Evolutionary conservation across 2,888 invertebrate species (phyloP), one percentile per base, ranked within the genome.

Genomic region (Bimastos eiseni): DNA sequence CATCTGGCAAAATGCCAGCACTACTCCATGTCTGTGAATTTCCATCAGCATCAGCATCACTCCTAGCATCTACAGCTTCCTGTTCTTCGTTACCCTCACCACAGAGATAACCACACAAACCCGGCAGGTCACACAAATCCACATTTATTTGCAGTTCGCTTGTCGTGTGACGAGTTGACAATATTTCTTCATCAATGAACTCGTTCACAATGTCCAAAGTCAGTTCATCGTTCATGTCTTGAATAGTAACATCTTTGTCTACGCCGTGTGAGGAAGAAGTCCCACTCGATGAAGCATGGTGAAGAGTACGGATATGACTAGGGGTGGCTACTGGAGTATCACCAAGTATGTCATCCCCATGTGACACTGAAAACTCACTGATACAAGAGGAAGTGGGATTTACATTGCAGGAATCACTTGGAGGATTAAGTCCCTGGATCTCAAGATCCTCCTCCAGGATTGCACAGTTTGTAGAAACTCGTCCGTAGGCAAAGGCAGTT

Each of bases 211-310:
- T n/a, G 30, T n/a, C 70, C 30, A 11, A 70, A 8, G 11, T 8
- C 5, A n/a, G 70, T 70, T n/a, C 70, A 70, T 70, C 70, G 17
- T 70, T 70, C n/a, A 17, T 70, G 70, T 70, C 70, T 70, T n/a
- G 70, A 70, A n/a, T n/a, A n/a, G n/a, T n/a, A 30, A n/a, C 70
- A 13, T 70, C 70, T n/a, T 70, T n/a, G 30, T n/a, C 70, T 8
- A n/a, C n/a, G 70, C 30, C 8, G 70, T n/a, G n/a, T n/a, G 13
- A n/a, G 11, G 30, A 70, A 70, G 70, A 70, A n/a, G 70, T 8
- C 70, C n/a, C 70, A 70, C 70, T 70, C n/a, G 70, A 70, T n/a
- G 70, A 70, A 70, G 70, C n/a, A 70, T n/a, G 70, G 70, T n/a
- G 70, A 70, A n/a, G 70, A 70, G 70, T n/a, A 70, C 4, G 8